A percentile compares a stretch with the other conserved stretches of the same genome.
Conservation (phyloP, 2,113 vertebrate genomes). For the Crypturellus undulatus region DNA sequence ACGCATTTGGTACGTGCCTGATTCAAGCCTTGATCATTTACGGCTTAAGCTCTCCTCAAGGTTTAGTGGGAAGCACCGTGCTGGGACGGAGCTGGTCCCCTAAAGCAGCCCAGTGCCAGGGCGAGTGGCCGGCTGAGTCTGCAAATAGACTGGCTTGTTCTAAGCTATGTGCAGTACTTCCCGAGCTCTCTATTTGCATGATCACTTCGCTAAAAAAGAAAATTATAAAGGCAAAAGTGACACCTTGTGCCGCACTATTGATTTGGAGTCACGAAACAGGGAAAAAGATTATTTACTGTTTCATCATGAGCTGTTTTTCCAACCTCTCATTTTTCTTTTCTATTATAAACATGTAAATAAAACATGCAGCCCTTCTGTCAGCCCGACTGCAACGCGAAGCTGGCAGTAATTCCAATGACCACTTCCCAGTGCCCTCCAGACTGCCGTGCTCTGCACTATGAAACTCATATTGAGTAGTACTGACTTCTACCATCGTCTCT, state of each 20-base stretch:
- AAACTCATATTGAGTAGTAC: not conserved
- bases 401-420: not conserved
- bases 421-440: not conserved
- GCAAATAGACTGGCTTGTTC: not conserved
- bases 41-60: not conserved
- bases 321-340: not conserved
- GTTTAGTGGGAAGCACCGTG: rapidly evolving
- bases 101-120: not conserved
- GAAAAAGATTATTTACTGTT: not conserved
- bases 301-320: not conserved
- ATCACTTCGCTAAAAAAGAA: not conserved
- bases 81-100: not conserved
- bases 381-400: too few species aligned
- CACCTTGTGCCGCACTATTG: not conserved
- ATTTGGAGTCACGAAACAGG: not conserved
- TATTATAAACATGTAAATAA: not conserved
- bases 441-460: not conserved
- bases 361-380: not conserved
- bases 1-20: not conserved
- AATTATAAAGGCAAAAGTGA: not conserved
- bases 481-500: not conserved
- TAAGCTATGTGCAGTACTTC: not conserved
- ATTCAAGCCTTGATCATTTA: not conserved
- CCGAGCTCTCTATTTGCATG: not conserved
- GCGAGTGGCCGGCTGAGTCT: not conserved